A percentile compares a stretch with the other conserved stretches of the same genome.
Conservation (phyloP, 2,113 vertebrate species). For the Heterotis niloticus region DNA sequence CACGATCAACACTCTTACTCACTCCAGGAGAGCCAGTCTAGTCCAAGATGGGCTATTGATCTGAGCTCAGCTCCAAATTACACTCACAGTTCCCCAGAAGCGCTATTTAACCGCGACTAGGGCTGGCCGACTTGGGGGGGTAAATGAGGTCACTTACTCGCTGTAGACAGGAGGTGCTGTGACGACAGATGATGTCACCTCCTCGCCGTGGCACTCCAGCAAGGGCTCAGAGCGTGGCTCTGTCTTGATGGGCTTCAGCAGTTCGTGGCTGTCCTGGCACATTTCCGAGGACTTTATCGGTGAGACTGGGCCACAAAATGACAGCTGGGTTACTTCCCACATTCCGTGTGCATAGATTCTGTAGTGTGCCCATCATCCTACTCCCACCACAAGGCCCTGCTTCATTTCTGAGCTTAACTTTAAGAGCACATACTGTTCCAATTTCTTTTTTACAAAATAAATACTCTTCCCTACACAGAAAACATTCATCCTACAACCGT, state of each 20-base stretch:
- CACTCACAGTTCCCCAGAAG: no score
- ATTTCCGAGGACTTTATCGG: slow-evolving; percentile 42
- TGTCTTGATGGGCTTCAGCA: slow-evolving; percentile 84
- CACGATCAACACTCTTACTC: no score
- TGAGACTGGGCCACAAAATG: slow-evolving; percentile 35
- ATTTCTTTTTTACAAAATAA: no score
- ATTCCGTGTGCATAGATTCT: no score
- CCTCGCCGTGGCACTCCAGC: slow-evolving; percentile 66
- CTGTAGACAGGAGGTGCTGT: slow-evolving; percentile 57
- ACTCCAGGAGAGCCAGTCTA: no score
- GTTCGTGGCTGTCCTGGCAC: slow-evolving; percentile 57
- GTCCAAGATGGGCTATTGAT: no score
- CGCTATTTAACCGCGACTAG: background rate
- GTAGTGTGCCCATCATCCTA: no score
- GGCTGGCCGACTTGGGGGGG: background rate
- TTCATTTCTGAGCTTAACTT: no score
- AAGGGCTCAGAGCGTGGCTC: slow-evolving; percentile 69
- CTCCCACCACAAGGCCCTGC: no score
- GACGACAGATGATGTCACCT: slow-evolving; percentile 80
- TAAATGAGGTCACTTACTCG: slow-evolving; percentile 74
- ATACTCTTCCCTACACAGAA: no score
- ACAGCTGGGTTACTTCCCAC: background rate
- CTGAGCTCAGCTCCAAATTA: no score
- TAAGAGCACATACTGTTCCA: no score
- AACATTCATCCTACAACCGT: background rate